Conservation (phyloP, 2,888 invertebrate species). For the Taphrorychus bicolor region DNA sequence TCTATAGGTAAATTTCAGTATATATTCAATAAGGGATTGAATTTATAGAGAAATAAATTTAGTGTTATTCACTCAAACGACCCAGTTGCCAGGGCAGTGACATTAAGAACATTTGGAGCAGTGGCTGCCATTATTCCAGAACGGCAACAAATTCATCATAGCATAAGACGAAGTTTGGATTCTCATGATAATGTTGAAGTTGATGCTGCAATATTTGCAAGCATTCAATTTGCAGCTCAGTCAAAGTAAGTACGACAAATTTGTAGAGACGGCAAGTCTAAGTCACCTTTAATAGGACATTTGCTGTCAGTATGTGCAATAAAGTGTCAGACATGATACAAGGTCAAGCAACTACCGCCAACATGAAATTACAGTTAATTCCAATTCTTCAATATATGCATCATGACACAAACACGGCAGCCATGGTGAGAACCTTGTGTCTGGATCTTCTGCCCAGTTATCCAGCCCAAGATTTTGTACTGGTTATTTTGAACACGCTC, state of each 20-base stretch:
- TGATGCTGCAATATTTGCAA: slow-evolving; percentile 94
- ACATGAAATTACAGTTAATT: slow-evolving; percentile 89
- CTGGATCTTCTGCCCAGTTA: slow-evolving; percentile 77
- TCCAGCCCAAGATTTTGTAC: slow-evolving; percentile 80
- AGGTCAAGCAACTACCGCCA: slow-evolving; percentile 89
- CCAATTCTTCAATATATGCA: slow-evolving; percentile 93
- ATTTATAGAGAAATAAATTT: slow-evolving; percentile 9
- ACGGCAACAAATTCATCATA: slow-evolving; percentile 93
- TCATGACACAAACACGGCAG: slow-evolving; percentile 71
- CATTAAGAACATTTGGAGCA: slow-evolving; percentile 87
- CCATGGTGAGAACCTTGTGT: slow-evolving; percentile 76
- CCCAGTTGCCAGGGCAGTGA: slow-evolving; percentile 91
- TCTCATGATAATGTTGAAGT: slow-evolving; percentile 96
- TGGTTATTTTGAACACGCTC: slow-evolving; percentile 84
- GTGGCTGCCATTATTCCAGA: slow-evolving; percentile 94
- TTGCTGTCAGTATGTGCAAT: slow-evolving; percentile 94
- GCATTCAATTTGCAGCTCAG: slow-evolving; percentile 92
- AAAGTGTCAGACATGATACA: slow-evolving; percentile 96
- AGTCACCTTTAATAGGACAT: slow-evolving; percentile 80
- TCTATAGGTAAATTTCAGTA: slow-evolving; percentile 64
- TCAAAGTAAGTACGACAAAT: slow-evolving; percentile 71
- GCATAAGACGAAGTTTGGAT: slow-evolving; percentile 88
- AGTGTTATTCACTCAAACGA: slow-evolving; percentile 97
- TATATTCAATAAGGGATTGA: not conserved
- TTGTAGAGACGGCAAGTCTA: not conserved